Conservation (phyloP, 2,888 invertebrate genomes). For the Argynnis bischoffii region DNA sequence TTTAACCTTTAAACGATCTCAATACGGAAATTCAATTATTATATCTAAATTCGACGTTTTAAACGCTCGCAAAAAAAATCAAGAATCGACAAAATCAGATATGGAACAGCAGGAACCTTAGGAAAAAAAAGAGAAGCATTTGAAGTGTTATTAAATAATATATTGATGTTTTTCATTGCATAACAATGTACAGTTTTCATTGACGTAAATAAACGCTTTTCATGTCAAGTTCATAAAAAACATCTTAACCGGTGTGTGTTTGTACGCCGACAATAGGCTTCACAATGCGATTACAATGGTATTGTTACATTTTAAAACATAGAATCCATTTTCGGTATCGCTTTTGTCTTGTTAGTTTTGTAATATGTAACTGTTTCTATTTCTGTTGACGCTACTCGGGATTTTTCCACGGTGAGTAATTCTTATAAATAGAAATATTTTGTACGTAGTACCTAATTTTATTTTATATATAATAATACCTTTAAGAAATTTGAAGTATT, state of each 20-base stretch:
- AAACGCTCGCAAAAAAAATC: too few species aligned
- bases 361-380: conserved; percentile 50
- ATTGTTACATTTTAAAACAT: conserved; percentile 59
- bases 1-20: too few species aligned
- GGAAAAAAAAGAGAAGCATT: too few species aligned
- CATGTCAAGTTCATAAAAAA: conserved; percentile 64
- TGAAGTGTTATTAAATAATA: too few species aligned
- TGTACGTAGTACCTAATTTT: background rate
- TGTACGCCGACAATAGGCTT: conserved; percentile 53
- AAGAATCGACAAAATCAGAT: too few species aligned
- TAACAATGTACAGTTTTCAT: too few species aligned
- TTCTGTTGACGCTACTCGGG: conserved; percentile 64
- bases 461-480: background rate
- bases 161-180: too few species aligned
- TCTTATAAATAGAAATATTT: conserved; percentile 16
- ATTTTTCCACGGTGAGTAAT: conserved; percentile 62
- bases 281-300: conserved; percentile 47
- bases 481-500: too few species aligned
- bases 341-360: conserved; percentile 49
- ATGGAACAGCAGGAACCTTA: too few species aligned
- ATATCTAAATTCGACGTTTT: too few species aligned
- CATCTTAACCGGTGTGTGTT: conserved; percentile 37
- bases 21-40: too few species aligned
- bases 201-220: conserved; percentile 30
- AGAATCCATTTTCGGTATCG: conserved; percentile 47